phyloP scores from a whole-genome alignment of 1,140 invertebrate species.

The Rhyacophila brunnea region DNA sequence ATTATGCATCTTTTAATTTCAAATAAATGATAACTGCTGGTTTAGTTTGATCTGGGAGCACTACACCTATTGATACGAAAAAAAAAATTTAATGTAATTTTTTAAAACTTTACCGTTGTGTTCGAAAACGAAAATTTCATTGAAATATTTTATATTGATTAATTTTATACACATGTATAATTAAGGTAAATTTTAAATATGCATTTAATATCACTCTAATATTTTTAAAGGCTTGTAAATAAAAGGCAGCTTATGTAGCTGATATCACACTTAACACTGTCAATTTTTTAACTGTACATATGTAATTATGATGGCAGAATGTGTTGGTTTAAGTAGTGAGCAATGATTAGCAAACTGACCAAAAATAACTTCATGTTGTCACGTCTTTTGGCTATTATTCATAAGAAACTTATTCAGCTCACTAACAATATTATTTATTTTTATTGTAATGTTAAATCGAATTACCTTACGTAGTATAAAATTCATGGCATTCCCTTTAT shows the following conservation, averaged over 20 bases:
- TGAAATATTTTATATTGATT: neutral
- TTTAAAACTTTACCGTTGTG: neutral
- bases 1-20: too few species aligned
- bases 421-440: too few species aligned
- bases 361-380: constrained; percentile 6
- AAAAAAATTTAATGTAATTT: too few species aligned
- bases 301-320: neutral
- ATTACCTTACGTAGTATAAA: too few species aligned
- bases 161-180: too few species aligned
- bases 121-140: neutral
- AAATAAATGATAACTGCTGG: too few species aligned
- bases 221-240: constrained; percentile 1
- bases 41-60: too few species aligned
- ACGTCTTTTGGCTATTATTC: constrained; percentile 4
- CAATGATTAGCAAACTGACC: constrained; percentile 19
- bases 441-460: too few species aligned
- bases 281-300: neutral
- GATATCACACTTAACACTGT: neutral
- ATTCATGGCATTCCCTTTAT: too few species aligned
- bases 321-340: constrained; percentile 9
- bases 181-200: neutral
- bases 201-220: constrained; percentile 4
- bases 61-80: too few species aligned
- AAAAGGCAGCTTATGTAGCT: neutral
- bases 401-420: neutral